Evolutionary conservation across 1,140 invertebrate genomes (phyloP).

Genomic region (Cardiocondyla obscurior): DNA sequence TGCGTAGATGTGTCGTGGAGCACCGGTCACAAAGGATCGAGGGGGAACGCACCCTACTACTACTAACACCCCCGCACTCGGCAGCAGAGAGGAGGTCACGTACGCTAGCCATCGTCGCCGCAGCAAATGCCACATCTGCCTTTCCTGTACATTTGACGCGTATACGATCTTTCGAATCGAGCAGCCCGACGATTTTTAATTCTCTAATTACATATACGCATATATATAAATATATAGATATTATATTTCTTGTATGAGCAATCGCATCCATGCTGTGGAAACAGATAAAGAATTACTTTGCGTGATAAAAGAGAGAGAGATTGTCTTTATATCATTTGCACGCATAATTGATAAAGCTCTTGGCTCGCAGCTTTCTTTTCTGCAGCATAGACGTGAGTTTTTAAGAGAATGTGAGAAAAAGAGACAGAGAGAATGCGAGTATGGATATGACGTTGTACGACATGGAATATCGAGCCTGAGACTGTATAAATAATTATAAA

Average conservation of each 20-base stretch:
- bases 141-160: background rate
- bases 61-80: too few relatives aligned
- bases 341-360: background rate
- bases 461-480: constrained; percentile 79
- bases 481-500: constrained; percentile 82
- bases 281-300: background rate
- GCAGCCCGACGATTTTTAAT: constrained; percentile 68
- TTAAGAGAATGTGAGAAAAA: constrained; percentile 41
- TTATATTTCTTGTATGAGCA: constrained; percentile 18
- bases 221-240: constrained; percentile 5
- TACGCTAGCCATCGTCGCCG: too few relatives aligned
- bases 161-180: constrained; percentile 67
- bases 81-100: too few relatives aligned
- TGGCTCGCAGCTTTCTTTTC: background rate
- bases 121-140: too few relatives aligned
- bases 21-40: too few relatives aligned
- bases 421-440: constrained; percentile 60
- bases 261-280: background rate
- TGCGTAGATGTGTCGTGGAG: too few relatives aligned
- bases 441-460: constrained; percentile 29
- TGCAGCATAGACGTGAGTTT: constrained; percentile 12
- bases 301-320: background rate
- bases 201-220: constrained; percentile 31
- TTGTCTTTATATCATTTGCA: background rate
- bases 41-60: too few relatives aligned